phyloP scores from a whole-genome alignment of 2,888 invertebrate genomes.

The Kuschelorhynchus macadamiae region DNA sequence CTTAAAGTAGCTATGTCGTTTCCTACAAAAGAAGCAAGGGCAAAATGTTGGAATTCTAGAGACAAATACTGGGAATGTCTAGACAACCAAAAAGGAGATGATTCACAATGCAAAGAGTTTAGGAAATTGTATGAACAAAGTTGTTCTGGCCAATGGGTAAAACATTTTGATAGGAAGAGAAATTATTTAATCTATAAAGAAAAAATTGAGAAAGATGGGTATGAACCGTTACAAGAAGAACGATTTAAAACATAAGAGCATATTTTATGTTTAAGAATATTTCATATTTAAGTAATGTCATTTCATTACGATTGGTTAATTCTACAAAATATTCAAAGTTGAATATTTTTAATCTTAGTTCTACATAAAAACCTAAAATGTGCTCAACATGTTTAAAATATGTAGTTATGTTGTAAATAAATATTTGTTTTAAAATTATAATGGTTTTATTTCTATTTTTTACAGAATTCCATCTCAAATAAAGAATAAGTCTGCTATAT shows the following conservation, averaged over 20 bases:
- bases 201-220: conserved; percentile 88
- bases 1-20: conserved; percentile 81
- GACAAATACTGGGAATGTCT: conserved; percentile 94
- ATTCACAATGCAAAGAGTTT: conserved; percentile 54
- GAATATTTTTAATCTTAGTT: conserved; percentile 8
- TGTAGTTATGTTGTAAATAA: conserved; percentile 36
- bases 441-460: conserved; percentile 46
- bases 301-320: too few species aligned
- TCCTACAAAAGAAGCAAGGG: conserved; percentile 83
- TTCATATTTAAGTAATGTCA: not conserved
- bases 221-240: conserved; percentile 77
- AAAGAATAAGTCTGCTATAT: conserved; percentile 48
- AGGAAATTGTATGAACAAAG: conserved; percentile 72
- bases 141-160: conserved; percentile 91
- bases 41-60: conserved; percentile 87
- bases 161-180: conserved; percentile 93
- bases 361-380: too few species aligned
- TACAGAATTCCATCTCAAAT: conserved; percentile 63
- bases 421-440: conserved; percentile 22
- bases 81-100: conserved; percentile 71
- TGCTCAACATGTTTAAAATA: too few species aligned
- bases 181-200: conserved; percentile 91
- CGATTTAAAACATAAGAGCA: conserved; percentile 41
- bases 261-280: conserved; percentile 1
- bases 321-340: not conserved